Evolutionary conservation across 2,113 vertebrate species (phyloP).

Genomic region (Pygoscelis adeliae): DNA sequence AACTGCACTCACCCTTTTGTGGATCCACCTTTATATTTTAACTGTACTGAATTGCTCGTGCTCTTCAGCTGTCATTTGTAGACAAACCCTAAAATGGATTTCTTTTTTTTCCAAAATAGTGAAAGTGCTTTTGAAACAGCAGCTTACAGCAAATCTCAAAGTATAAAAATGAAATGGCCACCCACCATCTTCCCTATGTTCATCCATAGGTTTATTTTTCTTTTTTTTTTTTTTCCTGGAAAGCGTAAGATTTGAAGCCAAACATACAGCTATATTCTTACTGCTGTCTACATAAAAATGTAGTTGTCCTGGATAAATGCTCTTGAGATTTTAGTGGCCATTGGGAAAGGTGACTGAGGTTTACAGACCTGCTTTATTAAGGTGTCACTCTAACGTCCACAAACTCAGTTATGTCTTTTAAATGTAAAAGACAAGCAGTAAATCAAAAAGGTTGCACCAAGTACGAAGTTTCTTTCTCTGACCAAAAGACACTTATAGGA

Average conservation of each 20-base stretch:
- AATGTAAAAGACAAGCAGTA: background rate
- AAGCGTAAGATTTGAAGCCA: background rate
- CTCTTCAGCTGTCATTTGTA: background rate
- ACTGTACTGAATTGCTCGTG: background rate
- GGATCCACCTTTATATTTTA: background rate
- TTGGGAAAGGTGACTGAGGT: background rate
- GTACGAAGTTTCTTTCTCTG: background rate
- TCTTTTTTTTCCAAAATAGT: background rate
- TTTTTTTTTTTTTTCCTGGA: background rate
- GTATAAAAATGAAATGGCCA: background rate
- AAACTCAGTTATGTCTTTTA: background rate
- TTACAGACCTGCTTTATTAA: background rate
- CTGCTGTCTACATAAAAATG: background rate
- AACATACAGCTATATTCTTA: background rate
- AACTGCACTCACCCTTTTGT: background rate
- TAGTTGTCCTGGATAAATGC: background rate
- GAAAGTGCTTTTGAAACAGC: background rate
- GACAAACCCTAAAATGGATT: background rate
- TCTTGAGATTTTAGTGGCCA: background rate
- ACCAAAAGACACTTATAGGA: background rate
- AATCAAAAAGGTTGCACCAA: background rate
- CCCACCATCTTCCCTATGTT: background rate
- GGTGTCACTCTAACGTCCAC: background rate
- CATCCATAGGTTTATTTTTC: background rate
- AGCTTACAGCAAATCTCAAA: background rate